phyloP scores from a whole-genome alignment of 2,888 invertebrate genomes.

The Masnerella sp. region DNA sequence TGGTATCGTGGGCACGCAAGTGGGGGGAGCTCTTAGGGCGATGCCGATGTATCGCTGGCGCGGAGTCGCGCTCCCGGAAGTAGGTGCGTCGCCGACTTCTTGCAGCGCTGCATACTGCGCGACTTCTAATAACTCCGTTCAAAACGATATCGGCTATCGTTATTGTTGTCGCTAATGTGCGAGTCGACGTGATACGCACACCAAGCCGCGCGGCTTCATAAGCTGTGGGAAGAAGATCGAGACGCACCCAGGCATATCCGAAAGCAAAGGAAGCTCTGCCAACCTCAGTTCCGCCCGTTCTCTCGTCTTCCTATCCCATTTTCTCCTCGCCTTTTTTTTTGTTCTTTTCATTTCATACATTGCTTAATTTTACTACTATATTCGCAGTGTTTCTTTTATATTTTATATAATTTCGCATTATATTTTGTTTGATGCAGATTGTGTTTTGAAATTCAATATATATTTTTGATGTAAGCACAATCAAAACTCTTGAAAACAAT shows the following conservation, averaged over 20 bases:
- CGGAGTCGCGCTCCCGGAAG: constrained; percentile 65
- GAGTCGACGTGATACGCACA: constrained; percentile 44
- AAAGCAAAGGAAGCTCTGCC: constrained; percentile 77
- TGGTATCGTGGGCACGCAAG: constrained; percentile 52
- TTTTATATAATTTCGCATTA: too few species aligned
- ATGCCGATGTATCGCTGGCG: constrained; percentile 60
- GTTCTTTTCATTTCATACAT: constrained; percentile 46
- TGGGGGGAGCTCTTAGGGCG: constrained; percentile 59
- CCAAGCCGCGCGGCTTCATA: constrained; percentile 32
- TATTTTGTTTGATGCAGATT: too few species aligned
- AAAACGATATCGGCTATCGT: constrained; percentile 69
- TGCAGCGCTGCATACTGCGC: constrained; percentile 61
- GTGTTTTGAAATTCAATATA: too few species aligned
- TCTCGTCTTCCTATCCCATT: constrained; percentile 72
- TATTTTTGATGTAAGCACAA: too few species aligned
- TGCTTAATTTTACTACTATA: constrained; percentile 45
- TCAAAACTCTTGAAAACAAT: too few species aligned
- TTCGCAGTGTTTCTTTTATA: too few species aligned
- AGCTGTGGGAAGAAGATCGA: constrained; percentile 76
- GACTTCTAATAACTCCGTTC: constrained; percentile 66
- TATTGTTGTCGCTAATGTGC: constrained; percentile 65
- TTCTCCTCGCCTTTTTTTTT: constrained; percentile 47
- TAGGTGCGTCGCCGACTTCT: constrained; percentile 66
- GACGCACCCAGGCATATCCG: constrained; percentile 62
- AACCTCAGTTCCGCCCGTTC: constrained; percentile 78